Percentiles rank a stretch among this genome's conserved stretches.
These are phyloP conservation scores for Echinarachnius parma DNA, from an alignment of 53 echinoderm and acorn worm species.

Conservation along the genomic window DNA sequence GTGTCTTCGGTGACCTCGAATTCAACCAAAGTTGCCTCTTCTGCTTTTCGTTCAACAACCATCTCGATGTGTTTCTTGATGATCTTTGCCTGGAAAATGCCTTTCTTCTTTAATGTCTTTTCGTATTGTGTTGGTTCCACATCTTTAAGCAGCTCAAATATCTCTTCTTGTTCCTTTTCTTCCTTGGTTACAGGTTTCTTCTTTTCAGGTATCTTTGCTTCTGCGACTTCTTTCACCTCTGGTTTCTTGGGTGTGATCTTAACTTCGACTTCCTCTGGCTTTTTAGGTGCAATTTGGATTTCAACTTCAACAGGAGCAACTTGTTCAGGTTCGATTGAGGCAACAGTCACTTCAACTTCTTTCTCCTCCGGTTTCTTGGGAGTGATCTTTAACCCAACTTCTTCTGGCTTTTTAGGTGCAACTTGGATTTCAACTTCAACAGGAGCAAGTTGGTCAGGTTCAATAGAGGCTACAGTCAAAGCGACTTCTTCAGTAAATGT, in stretches of 20 bases:
- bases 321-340: slow-evolving; percentile 1
- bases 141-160: background rate
- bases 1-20: background rate
- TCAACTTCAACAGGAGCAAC: slow-evolving; percentile 5
- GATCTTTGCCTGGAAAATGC: background rate
- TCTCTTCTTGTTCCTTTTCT: slow-evolving; percentile 4
- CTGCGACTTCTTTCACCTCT: background rate
- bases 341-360: background rate
- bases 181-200: background rate
- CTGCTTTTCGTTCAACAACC: background rate
- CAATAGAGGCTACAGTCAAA: background rate
- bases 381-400: background rate
- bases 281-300: background rate
- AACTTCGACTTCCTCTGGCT: background rate
- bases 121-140: background rate
- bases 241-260: background rate
- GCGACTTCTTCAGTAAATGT: background rate
- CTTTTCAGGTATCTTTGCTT: background rate
- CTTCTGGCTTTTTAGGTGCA: slow-evolving; percentile 13
- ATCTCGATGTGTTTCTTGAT: background rate
- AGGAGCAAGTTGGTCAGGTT: slow-evolving; percentile 3
- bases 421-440: slow-evolving; percentile 11
- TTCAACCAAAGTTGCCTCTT: background rate
- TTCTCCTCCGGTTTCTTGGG: background rate
- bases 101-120: background rate